phyloP scores from a whole-genome alignment of 2,113 vertebrate species.

The Oreochromis aureus region DNA sequence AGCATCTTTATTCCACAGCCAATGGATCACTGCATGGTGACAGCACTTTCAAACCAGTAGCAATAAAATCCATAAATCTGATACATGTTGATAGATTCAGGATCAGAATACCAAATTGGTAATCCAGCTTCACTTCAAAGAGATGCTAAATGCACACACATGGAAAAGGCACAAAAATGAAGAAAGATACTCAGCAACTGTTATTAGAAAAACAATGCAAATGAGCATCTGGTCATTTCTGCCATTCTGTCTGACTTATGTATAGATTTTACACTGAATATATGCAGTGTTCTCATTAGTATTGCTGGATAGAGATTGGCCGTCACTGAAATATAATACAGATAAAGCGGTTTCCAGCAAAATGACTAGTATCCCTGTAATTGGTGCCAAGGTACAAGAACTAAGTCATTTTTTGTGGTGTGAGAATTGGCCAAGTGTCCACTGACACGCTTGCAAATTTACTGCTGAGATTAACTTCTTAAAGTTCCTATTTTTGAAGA shows the following conservation, averaged over 20 bases:
- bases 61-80: slow-evolving; percentile 15
- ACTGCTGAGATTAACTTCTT: not conserved
- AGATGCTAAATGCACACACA: not conserved
- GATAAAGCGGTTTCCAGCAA: not conserved
- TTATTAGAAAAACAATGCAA: not conserved
- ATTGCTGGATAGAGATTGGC: not conserved
- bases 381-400: not conserved
- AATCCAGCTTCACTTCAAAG: not conserved
- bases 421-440: not conserved
- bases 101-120: not conserved
- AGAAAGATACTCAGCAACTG: not conserved
- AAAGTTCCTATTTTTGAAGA: not conserved
- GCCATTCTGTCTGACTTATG: not conserved
- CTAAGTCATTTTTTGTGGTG: not conserved
- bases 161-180: not conserved
- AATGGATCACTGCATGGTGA: not conserved
- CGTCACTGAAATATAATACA: not conserved
- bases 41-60: not conserved
- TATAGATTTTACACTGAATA: not conserved
- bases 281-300: not conserved
- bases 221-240: not conserved
- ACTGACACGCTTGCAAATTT: not conserved
- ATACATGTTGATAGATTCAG: not conserved
- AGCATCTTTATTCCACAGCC: not conserved
- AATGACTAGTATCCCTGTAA: not conserved